Conservation (phyloP, 2,113 vertebrate species). For the Pedionomus torquatus region DNA sequence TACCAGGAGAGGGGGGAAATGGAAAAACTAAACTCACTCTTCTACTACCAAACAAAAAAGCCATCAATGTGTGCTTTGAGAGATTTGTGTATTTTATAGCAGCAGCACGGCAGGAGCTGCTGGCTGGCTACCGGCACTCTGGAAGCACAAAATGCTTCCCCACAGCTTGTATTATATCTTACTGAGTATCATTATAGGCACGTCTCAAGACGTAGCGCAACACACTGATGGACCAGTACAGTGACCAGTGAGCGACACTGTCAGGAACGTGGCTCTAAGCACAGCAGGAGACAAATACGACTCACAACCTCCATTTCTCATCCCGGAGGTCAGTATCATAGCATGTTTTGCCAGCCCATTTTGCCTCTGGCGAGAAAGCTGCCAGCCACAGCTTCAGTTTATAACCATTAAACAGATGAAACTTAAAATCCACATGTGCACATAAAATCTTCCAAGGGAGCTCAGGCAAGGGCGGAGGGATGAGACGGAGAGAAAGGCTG, state of each 20-base stretch:
- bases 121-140: constrained; percentile 8
- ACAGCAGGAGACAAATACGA: neutral
- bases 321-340: neutral
- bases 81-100: constrained; percentile 26
- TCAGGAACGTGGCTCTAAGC: neutral
- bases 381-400: neutral
- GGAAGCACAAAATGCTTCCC: neutral
- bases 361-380: neutral
- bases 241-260: neutral
- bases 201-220: neutral
- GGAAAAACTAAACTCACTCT: neutral
- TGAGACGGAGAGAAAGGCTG: neutral
- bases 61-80: neutral
- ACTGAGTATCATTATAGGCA: neutral
- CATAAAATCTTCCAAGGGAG: neutral
- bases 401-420: neutral
- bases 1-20: neutral
- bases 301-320: neutral
- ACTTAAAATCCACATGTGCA: neutral
- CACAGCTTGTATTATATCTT: neutral
- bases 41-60: neutral
- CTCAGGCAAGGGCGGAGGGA: neutral
- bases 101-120: neutral
- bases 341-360: neutral
- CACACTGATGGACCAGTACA: neutral